Evolutionary conservation across 2,888 invertebrate genomes (phyloP).

Genomic region (Hydrotaea diabolus): DNA sequence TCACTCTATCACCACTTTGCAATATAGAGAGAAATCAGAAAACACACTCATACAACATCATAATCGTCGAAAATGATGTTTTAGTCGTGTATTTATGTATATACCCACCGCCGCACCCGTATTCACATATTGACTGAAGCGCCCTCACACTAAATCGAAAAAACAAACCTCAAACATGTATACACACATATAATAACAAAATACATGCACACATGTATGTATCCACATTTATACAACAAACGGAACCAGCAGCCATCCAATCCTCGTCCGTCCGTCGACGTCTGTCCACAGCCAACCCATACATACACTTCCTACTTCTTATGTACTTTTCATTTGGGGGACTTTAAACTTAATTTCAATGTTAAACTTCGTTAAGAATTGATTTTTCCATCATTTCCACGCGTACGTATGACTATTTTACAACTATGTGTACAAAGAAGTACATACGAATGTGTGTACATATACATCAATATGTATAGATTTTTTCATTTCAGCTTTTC

Average conservation of each 20-base stretch:
- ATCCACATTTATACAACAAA: conserved; percentile 16
- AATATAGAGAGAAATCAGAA: no score
- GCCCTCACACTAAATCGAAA: conserved; percentile 38
- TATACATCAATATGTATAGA: conserved; percentile 12
- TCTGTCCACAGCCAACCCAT: conserved; percentile 11
- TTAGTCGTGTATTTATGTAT: conserved; percentile 13
- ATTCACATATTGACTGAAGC: conserved; percentile 44
- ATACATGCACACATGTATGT: conserved; percentile 29
- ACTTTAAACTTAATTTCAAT: conserved; percentile 34
- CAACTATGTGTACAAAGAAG: conserved; percentile 9
- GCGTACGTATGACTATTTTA: conserved; percentile 1
- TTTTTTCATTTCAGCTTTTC: conserved; percentile 44
- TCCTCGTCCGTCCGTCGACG: background rate
- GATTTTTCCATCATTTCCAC: conserved; percentile 7
- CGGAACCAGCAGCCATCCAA: conserved; percentile 23
- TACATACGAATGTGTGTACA: conserved; percentile 11
- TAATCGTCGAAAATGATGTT: background rate
- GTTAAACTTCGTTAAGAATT: conserved; percentile 33
- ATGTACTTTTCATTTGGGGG: conserved; percentile 1
- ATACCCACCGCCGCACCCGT: conserved; percentile 62
- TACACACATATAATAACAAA: conserved; percentile 39
- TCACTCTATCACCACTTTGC: no score
- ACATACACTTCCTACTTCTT: conserved; percentile 17
- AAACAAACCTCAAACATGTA: conserved; percentile 49
- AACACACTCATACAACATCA: no score